phyloP scores from a whole-genome alignment of 1,140 invertebrate species.

The Pseudoatta argentina region DNA sequence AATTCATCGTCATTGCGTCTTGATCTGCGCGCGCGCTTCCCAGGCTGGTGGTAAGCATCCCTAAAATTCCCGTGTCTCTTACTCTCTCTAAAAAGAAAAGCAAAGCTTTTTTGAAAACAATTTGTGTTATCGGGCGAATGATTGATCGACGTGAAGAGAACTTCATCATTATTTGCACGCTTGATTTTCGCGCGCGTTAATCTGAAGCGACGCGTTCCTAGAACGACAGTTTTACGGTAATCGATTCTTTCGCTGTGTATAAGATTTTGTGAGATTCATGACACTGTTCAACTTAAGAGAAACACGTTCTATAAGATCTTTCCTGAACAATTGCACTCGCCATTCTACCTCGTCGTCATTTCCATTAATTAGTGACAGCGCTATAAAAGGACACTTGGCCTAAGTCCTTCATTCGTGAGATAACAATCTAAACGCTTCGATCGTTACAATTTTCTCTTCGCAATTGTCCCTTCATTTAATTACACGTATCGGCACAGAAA shows the following conservation, averaged over 20 bases:
- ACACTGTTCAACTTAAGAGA: not conserved
- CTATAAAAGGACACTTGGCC: slow-evolving; percentile 61
- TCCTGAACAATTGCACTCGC: not conserved
- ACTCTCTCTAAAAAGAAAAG: not conserved
- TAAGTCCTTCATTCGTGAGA: slow-evolving; percentile 46
- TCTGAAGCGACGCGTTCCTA: not conserved
- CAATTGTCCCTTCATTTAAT: slow-evolving; percentile 38
- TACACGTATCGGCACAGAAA: not conserved
- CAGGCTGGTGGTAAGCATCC: not conserved
- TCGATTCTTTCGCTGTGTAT: not conserved
- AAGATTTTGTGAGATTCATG: not conserved
- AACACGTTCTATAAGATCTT: not conserved
- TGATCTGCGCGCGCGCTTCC: not conserved
- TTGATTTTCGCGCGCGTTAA: slow-evolving; percentile 6
- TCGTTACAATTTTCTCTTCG: slow-evolving; percentile 18
- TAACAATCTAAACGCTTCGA: slow-evolving; percentile 37
- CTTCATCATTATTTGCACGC: not conserved
- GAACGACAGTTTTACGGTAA: not conserved
- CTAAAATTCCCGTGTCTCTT: not conserved
- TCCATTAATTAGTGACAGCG: slow-evolving; percentile 37
- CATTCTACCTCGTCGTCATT: not conserved
- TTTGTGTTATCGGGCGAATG: not conserved
- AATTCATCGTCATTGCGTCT: slow-evolving; percentile 9
- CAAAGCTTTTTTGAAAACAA: not conserved
- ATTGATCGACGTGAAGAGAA: not conserved